A percentile compares a stretch with the other conserved stretches of the same genome.
Evolutionary conservation across 23 tunicate genomes (phyloP).

Genomic region (Trididemnum clinides): DNA sequence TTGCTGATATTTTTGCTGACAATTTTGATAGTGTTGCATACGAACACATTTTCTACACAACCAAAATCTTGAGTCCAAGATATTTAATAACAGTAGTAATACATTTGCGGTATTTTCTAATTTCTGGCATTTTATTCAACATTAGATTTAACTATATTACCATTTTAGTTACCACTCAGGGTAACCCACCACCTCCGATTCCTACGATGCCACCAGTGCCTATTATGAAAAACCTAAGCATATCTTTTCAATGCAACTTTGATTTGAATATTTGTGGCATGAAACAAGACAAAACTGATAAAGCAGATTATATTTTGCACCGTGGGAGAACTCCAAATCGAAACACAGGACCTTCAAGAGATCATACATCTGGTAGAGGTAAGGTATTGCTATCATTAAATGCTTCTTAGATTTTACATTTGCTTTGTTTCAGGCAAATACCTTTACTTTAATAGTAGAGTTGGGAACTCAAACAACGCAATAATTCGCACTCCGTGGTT

Average conservation of each 20-base stretch:
- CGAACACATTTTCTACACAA: too few relatives aligned
- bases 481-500: constrained; percentile 89
- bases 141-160: too few relatives aligned
- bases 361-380: constrained; percentile 85
- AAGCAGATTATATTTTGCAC: constrained; percentile 55
- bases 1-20: too few relatives aligned
- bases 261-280: constrained; percentile 76
- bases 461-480: constrained; percentile 86
- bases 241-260: constrained; percentile 76
- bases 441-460: neutral
- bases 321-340: constrained; percentile 62
- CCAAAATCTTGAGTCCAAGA: too few relatives aligned
- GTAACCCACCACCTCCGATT: constrained; percentile 28
- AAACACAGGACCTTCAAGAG: constrained; percentile 69
- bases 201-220: constrained; percentile 61
- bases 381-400: too few relatives aligned
- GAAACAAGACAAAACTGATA: constrained; percentile 73
- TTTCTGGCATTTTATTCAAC: too few relatives aligned
- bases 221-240: constrained; percentile 7
- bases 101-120: too few relatives aligned
- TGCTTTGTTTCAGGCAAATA: neutral
- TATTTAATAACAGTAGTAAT: too few relatives aligned
- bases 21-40: too few relatives aligned
- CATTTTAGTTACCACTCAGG: constrained; percentile 13
- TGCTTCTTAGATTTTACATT: too few relatives aligned